Evolutionary conservation across 2,797 vertebrate species (phyloP), one percentile per base, ranked within the genome.

Genomic region (Coracias cyanogaster): DNA sequence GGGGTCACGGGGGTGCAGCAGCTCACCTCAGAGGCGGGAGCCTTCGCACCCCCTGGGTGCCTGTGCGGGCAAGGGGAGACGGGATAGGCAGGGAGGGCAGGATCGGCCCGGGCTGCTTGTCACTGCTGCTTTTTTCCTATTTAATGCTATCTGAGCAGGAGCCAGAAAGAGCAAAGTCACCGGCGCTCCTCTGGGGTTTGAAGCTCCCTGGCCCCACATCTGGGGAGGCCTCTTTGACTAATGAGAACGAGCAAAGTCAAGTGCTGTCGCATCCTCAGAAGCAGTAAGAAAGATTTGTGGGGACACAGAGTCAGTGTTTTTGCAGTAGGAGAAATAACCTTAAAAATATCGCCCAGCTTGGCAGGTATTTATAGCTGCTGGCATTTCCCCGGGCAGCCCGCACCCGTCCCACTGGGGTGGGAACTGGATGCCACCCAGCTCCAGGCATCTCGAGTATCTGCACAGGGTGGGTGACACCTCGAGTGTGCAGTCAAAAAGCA

Each of bases 351-450:
- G n/a, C 28, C 48, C 48, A 15, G 35, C 69, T 79, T 37, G 12
- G 6, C 33, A 60, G 61, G 52, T 94, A 95, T 87, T 94, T 89
- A 80, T 90, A 89, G 93, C 84, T 61, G 57, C 58, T 74, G 74
- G 87, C 84, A 67, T 93, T 93, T 90, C 37, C 78, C 17, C 3
- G 2, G 2, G 46, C 35, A 26, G 35, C 3, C 2, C 67, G 62
- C 24, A 14, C 37, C 7, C 8, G 1, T 93, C 51, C 79, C 46
- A 10, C 29, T 54, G 48, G 46, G 37, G 13, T 0, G 2, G 41
- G 15, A 37, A 29, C 41, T 15, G 54, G 39, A 37, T 54, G 57
- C 41, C 4, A 1, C 8, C n/a, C 1, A 0, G n/a, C 69, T 66
- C n/a, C 2, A 1, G 45, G 33, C 48, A 4, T 66, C 60, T 82